Conservation (phyloP, 2,888 invertebrate genomes). For the Euphydryas editha region DNA sequence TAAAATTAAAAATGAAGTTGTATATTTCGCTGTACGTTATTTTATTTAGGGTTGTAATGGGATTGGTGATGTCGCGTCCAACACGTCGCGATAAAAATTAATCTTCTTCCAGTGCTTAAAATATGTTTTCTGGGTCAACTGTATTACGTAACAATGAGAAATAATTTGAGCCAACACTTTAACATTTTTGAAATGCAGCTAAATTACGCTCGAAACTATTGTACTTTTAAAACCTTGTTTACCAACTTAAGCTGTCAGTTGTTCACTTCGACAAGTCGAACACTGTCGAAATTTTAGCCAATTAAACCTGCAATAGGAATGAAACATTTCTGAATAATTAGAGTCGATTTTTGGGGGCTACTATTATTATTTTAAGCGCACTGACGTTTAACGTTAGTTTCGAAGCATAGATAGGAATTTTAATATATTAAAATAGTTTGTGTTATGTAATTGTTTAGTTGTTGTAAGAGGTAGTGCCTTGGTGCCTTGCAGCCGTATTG, state of each 20-base stretch:
- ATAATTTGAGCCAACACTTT: conserved; percentile 41
- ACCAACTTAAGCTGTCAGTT: conserved; percentile 41
- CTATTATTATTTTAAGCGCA: conserved; percentile 21
- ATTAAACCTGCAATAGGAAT: conserved; percentile 38
- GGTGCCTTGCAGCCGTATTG: too few species aligned
- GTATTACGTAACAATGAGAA: conserved; percentile 39
- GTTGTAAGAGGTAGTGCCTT: too few species aligned
- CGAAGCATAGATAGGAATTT: background rate
- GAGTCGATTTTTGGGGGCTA: conserved; percentile 23
- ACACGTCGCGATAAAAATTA: conserved; percentile 39
- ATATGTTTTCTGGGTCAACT: conserved; percentile 37
- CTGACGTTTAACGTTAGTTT: background rate
- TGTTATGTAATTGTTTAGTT: too few species aligned
- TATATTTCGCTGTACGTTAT: conserved; percentile 20
- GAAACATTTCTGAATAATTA: conserved; percentile 30
- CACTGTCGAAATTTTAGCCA: conserved; percentile 39
- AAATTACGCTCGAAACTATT: conserved; percentile 41
- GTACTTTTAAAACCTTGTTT: conserved; percentile 41
- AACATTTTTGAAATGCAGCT: conserved; percentile 41
- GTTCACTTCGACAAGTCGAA: conserved; percentile 40
- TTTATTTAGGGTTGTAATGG: conserved; percentile 30
- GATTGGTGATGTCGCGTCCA: conserved; percentile 30
- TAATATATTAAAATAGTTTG: too few species aligned
- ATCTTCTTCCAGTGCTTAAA: conserved; percentile 38
- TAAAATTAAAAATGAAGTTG: conserved; percentile 17